Conservation (phyloP, 2,888 invertebrate genomes). For the Stenolophus ochropezus region DNA sequence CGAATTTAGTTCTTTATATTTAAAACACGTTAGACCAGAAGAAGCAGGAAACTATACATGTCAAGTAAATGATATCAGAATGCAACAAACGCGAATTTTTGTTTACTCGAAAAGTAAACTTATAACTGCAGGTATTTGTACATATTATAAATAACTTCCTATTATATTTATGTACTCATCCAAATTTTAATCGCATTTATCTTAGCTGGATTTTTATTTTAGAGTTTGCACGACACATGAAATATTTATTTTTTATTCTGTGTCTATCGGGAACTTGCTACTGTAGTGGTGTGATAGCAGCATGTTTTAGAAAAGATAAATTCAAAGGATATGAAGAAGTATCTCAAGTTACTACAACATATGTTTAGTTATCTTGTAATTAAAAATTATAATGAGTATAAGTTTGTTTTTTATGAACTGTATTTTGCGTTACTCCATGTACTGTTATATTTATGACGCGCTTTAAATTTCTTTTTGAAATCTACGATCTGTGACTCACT, state of each 20-base stretch:
- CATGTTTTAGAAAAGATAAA: constrained; percentile 73
- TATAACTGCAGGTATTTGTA: constrained; percentile 73
- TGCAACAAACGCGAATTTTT: constrained; percentile 75
- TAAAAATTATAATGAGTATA: neutral
- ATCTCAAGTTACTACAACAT: neutral
- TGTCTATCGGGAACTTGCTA: constrained; percentile 77
- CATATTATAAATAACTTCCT: neutral
- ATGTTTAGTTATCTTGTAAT: neutral
- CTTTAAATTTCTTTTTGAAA: neutral
- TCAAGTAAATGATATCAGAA: constrained; percentile 77
- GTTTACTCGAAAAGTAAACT: constrained; percentile 75
- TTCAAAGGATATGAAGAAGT: constrained; percentile 70
- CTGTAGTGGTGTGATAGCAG: constrained; percentile 76
- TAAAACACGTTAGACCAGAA: constrained; percentile 76
- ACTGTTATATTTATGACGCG: neutral
- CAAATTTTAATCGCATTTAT: too few relatives aligned
- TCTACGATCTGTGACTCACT: neutral
- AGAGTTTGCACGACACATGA: constrained; percentile 77
- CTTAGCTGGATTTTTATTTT: too few relatives aligned
- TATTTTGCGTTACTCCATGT: neutral
- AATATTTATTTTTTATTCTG: constrained; percentile 77
- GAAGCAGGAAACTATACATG: constrained; percentile 85
- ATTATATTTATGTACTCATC: too few relatives aligned
- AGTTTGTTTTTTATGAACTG: neutral
- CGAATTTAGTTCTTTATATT: constrained; percentile 76